Conservation (phyloP, 2,888 invertebrate genomes). For the Sacculina carcini region DNA sequence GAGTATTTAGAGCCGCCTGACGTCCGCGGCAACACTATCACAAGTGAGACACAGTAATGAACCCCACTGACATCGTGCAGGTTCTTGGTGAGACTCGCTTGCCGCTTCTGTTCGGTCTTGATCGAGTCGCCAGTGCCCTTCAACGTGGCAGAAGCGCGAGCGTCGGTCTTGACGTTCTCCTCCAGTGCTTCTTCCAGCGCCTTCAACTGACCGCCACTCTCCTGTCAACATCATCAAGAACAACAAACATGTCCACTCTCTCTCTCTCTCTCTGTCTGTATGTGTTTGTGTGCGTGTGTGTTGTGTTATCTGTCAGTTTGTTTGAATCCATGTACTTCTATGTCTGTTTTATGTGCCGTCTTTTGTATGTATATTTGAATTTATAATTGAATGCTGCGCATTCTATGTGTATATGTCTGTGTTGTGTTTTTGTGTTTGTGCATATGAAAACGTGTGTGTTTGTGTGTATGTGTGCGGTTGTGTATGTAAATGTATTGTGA, state of each 20-base stretch:
- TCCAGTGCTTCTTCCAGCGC: constrained; percentile 35
- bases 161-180: constrained; percentile 36
- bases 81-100: constrained; percentile 36
- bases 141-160: constrained; percentile 31
- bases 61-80: constrained; percentile 29
- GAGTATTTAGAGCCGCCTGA: too few relatives aligned
- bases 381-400: too few relatives aligned
- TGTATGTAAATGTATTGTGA: background rate
- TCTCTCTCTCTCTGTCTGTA: too few relatives aligned
- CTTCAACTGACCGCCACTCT: constrained; percentile 34
- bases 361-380: too few relatives aligned
- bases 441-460: background rate
- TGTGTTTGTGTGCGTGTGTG: too few relatives aligned
- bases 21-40: too few relatives aligned
- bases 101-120: constrained; percentile 36
- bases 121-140: constrained; percentile 37
- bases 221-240: too few relatives aligned
- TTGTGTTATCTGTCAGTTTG: too few relatives aligned
- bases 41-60: background rate
- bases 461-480: background rate
- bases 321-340: too few relatives aligned
- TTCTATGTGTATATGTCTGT: too few relatives aligned
- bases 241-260: too few relatives aligned
- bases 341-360: too few relatives aligned
- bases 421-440: background rate